Evolutionary conservation across 2,113 vertebrate genomes (phyloP).

Genomic region (Sphyrna mokarran): DNA sequence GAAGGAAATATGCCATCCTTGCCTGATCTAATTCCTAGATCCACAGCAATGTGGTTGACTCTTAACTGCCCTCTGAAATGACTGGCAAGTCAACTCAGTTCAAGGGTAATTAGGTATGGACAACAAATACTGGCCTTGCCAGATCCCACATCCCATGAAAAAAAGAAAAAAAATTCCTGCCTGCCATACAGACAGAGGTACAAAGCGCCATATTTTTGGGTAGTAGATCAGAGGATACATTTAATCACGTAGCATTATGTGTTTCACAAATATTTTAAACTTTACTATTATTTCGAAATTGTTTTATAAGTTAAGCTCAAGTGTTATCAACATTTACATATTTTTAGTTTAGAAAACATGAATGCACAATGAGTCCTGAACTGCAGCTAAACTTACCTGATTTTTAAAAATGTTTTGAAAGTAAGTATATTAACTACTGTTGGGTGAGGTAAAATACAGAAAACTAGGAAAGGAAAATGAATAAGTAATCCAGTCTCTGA

Average conservation of each 20-base stretch:
- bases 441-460: neutral
- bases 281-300: neutral
- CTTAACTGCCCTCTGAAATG: no score
- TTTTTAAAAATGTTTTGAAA: neutral
- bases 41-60: no score
- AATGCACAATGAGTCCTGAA: neutral
- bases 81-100: no score
- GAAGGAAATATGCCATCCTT: no score
- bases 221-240: neutral
- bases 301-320: neutral
- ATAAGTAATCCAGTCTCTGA: neutral
- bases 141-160: no score
- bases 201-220: neutral
- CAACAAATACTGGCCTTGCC: no score
- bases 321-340: neutral
- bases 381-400: neutral
- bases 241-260: neutral
- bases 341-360: neutral
- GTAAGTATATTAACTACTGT: neutral
- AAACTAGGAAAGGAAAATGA: neutral
- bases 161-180: neutral
- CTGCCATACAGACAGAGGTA: neutral
- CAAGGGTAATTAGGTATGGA: no score
- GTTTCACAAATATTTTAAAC: neutral
- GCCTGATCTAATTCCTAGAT: no score